A percentile compares a stretch with the other conserved stretches of the same genome.
phyloP scores from a whole-genome alignment of 2,888 invertebrate genomes.

The Apamea sordens region DNA sequence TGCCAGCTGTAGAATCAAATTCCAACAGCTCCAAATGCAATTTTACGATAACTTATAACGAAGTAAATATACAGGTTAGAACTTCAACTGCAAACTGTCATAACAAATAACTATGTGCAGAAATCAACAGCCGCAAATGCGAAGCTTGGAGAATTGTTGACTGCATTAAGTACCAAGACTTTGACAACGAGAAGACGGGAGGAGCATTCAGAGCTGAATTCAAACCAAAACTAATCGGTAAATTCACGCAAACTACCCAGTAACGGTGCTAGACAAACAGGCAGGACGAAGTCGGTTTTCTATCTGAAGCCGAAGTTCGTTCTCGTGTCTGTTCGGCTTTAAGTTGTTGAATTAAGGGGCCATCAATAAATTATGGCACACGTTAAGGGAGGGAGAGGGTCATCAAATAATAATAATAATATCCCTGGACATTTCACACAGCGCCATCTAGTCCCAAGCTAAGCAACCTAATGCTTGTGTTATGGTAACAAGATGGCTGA shows the following conservation, averaged over 20 bases:
- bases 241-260: conserved; percentile 12
- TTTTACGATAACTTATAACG: not conserved
- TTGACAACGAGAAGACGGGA: conserved; percentile 1
- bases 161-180: not conserved
- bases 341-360: not conserved
- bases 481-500: no score
- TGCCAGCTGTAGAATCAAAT: not conserved
- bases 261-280: not conserved
- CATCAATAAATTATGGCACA: not conserved
- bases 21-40: not conserved
- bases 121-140: not conserved
- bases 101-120: not conserved
- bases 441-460: no score
- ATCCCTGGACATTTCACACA: no score
- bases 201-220: not conserved
- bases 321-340: conserved; percentile 17
- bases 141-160: not conserved
- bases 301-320: conserved; percentile 17
- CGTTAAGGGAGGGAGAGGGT: not conserved
- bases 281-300: conserved; percentile 9
- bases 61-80: not conserved
- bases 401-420: no score
- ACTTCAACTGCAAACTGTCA: not conserved
- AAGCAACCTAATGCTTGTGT: no score
- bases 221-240: conserved; percentile 14